Percentiles rank a stretch among this genome's conserved stretches.
Evolutionary conservation across 2,113 vertebrate genomes (phyloP).

Genomic region (Castor canadensis): DNA sequence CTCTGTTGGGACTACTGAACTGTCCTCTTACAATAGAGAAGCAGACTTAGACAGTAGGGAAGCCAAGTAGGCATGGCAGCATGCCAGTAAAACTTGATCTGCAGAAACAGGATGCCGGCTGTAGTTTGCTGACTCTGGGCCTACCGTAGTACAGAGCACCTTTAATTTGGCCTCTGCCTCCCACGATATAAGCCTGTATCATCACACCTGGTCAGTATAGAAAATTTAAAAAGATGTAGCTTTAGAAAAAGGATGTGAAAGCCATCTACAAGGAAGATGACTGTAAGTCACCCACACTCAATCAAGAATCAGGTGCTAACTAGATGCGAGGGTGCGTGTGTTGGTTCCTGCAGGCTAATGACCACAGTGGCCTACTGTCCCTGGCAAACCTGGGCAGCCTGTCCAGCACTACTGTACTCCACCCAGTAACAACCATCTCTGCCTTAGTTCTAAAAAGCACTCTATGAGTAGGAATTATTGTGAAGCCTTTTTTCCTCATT

Average conservation of each 20-base stretch:
- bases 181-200: neutral
- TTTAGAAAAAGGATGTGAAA: neutral
- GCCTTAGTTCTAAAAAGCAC: neutral
- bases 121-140: neutral
- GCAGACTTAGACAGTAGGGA: accelerated
- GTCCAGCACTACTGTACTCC: neutral
- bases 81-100: neutral
- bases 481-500: neutral
- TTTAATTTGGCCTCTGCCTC: accelerated
- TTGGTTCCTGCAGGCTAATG: accelerated
- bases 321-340: neutral
- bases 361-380: neutral
- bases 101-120: neutral
- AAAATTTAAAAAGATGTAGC: neutral
- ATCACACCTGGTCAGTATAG: too few relatives aligned
- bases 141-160: neutral
- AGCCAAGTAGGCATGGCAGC: too few relatives aligned
- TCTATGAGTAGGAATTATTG: neutral
- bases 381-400: too few relatives aligned
- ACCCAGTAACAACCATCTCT: neutral
- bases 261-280: accelerated
- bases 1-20: accelerated
- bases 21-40: too few relatives aligned
- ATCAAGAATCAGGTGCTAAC: too few relatives aligned
- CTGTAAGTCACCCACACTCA: too few relatives aligned